Evolutionary conservation across 2,888 invertebrate species (phyloP).

Genomic region (Agrochola macilenta): DNA sequence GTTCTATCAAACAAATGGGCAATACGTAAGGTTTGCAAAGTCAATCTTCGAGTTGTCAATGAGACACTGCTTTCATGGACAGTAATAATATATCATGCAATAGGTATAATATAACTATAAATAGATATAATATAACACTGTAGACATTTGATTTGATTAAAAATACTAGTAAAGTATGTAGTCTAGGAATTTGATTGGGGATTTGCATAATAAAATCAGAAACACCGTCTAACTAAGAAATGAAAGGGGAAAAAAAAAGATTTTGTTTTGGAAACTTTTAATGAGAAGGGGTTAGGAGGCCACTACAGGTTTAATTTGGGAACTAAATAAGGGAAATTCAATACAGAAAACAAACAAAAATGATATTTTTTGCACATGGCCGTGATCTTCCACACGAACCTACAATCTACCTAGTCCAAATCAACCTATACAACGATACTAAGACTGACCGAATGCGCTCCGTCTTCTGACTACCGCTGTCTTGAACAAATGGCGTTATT

Average conservation of each 20-base stretch:
- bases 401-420: conserved; percentile 68
- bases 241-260: background rate
- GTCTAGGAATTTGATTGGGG: background rate
- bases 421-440: conserved; percentile 65
- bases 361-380: conserved; percentile 59
- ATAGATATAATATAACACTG: too few relatives aligned
- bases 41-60: background rate
- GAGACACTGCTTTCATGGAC: background rate
- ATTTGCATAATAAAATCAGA: background rate
- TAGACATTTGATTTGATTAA: background rate
- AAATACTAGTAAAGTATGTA: background rate
- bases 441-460: conserved; percentile 69
- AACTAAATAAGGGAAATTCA: background rate
- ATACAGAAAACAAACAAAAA: background rate
- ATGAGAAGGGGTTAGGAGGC: background rate
- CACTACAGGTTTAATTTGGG: too few relatives aligned
- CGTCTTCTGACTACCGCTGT: conserved; percentile 76
- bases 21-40: background rate
- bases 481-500: conserved; percentile 77
- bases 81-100: background rate
- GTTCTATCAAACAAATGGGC: background rate
- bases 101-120: background rate
- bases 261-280: background rate
- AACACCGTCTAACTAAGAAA: too few relatives aligned
- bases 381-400: conserved; percentile 53